These are phyloP conservation scores for Cheilosia pagana DNA, from an alignment of 2,888 invertebrate species.

Conservation along the genomic window DNA sequence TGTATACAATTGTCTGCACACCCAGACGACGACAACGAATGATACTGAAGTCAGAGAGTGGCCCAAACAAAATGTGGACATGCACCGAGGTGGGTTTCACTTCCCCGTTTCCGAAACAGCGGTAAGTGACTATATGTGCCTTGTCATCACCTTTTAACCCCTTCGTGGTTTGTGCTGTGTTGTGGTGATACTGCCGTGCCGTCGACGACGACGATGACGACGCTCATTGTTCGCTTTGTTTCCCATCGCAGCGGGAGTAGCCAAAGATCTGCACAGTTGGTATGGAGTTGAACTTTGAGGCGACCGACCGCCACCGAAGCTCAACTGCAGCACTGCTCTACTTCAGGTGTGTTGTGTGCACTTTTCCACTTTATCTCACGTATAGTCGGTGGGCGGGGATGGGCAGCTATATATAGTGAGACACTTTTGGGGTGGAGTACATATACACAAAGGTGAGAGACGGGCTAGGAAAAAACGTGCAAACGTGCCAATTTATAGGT, in stretches of 20 bases:
- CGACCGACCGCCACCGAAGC: constrained; percentile 8
- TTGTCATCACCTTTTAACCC: constrained; percentile 74
- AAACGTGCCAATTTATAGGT: constrained; percentile 74
- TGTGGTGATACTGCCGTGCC: constrained; percentile 26
- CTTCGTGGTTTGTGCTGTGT: constrained; percentile 37
- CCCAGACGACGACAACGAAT: background rate
- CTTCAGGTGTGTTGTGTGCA: constrained; percentile 61
- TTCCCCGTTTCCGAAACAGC: constrained; percentile 57
- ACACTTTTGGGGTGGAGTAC: constrained; percentile 38
- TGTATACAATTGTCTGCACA: constrained; percentile 38
- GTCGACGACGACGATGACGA: constrained; percentile 5
- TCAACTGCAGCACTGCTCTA: constrained; percentile 51
- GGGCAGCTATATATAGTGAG: constrained; percentile 34
- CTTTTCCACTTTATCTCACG: constrained; percentile 37
- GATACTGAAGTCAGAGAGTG: background rate
- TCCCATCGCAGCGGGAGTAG: constrained; percentile 10
- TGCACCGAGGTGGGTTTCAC: constrained; percentile 30
- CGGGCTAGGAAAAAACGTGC: constrained; percentile 55
- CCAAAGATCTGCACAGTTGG: constrained; percentile 34
- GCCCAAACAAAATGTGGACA: constrained; percentile 31
- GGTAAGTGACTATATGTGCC: constrained; percentile 67
- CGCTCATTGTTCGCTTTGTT: constrained; percentile 25
- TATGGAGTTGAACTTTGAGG: constrained; percentile 51
- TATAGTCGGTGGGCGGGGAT: constrained; percentile 4
- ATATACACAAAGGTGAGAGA: constrained; percentile 8